Percentiles rank a stretch among this genome's conserved stretches.
Evolutionary conservation across 2,888 invertebrate species (phyloP).

Genomic region (Drosophila gaucha): DNA sequence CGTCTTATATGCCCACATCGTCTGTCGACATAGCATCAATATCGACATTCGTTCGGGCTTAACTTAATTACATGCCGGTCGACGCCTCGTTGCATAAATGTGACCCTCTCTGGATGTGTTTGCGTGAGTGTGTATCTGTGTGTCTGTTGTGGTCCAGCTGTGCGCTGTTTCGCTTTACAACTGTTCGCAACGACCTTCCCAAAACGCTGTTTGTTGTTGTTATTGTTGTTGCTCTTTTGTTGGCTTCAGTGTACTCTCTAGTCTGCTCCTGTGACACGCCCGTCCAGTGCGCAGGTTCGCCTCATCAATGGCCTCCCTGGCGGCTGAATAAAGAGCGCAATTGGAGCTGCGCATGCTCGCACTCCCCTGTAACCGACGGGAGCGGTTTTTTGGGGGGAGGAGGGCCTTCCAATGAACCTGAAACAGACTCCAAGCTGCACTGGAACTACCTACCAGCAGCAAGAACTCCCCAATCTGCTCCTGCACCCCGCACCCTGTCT

Average conservation of each 20-base stretch:
- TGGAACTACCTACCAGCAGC: slow-evolving; percentile 34
- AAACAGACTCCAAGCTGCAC: slow-evolving; percentile 56
- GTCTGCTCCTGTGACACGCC: slow-evolving; percentile 72
- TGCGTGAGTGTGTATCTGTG: slow-evolving; percentile 17
- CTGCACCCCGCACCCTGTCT: background rate
- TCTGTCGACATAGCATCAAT: slow-evolving; percentile 34
- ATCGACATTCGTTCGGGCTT: slow-evolving; percentile 68
- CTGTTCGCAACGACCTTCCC: slow-evolving; percentile 78
- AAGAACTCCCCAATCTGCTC: slow-evolving; percentile 17
- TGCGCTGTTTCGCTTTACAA: slow-evolving; percentile 67
- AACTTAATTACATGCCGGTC: slow-evolving; percentile 79
- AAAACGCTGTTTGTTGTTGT: slow-evolving; percentile 53
- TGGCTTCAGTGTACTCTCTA: slow-evolving; percentile 10
- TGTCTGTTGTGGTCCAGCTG: slow-evolving; percentile 62
- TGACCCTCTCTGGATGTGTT: slow-evolving; percentile 18
- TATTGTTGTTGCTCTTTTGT: slow-evolving; percentile 32
- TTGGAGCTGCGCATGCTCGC: slow-evolving; percentile 47
- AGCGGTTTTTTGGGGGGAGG: slow-evolving; percentile 28
- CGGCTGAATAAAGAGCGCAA: slow-evolving; percentile 61
- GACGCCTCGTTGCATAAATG: slow-evolving; percentile 76
- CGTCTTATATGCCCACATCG: slow-evolving; percentile 32
- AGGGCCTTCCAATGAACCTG: slow-evolving; percentile 67
- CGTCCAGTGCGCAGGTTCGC: slow-evolving; percentile 72
- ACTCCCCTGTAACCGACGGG: slow-evolving; percentile 51
- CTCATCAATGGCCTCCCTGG: slow-evolving; percentile 4